A percentile compares a stretch with the other conserved stretches of the same genome.
These are phyloP conservation scores for Alsophila aescularia DNA, from an alignment of 2,888 invertebrate species.

Conservation along the genomic window DNA sequence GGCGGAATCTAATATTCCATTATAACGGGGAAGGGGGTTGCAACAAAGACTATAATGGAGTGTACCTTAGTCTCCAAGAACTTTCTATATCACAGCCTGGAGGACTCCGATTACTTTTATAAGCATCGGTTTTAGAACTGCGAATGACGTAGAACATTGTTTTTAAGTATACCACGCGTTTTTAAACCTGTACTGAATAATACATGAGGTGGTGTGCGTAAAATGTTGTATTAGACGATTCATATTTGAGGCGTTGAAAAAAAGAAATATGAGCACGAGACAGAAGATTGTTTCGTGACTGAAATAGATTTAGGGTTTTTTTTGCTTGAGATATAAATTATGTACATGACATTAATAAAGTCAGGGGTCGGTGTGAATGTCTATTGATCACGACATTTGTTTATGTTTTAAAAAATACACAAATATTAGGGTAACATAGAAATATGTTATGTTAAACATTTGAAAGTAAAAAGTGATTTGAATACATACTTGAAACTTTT, in stretches of 20 bases:
- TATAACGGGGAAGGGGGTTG: constrained; percentile 64
- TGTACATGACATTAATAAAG: constrained; percentile 7
- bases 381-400: not conserved
- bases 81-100: constrained; percentile 20
- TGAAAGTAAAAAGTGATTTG: not conserved
- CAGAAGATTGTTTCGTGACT: constrained; percentile 28
- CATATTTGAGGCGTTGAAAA: constrained; percentile 26
- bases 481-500: no score
- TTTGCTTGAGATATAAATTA: constrained; percentile 8
- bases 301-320: constrained; percentile 20
- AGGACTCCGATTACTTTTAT: constrained; percentile 18
- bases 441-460: not conserved
- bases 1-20: constrained; percentile 77
- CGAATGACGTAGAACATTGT: constrained; percentile 38
- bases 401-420: not conserved
- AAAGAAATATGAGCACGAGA: constrained; percentile 17
- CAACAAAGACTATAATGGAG: constrained; percentile 65
- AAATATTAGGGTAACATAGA: no score
- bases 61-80: constrained; percentile 50
- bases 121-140: constrained; percentile 36
- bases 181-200: constrained; percentile 49
- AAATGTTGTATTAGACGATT: constrained; percentile 25
- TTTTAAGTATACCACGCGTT: constrained; percentile 45
- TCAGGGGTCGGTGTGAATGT: not conserved
- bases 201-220: constrained; percentile 42